Percentiles rank a stretch among this genome's conserved stretches.
These are phyloP conservation scores for Galendromus occidentalis DNA, from an alignment of 1,140 invertebrate species.

Conservation along the genomic window DNA sequence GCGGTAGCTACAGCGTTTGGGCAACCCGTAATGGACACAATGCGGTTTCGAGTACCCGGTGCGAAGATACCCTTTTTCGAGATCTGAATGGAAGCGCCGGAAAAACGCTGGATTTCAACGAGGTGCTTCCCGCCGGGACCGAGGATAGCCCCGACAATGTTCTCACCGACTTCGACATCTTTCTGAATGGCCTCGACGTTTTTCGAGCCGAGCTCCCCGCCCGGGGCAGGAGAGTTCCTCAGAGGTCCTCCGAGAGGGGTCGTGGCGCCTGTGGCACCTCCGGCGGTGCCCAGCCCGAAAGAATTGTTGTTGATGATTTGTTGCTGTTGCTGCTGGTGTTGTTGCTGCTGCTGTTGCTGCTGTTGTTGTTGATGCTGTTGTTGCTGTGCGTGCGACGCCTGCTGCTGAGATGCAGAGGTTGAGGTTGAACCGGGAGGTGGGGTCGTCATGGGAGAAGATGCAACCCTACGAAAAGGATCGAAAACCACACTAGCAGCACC, in stretches of 20 bases:
- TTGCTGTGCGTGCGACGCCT: conserved; percentile 29
- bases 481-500: conserved; percentile 18
- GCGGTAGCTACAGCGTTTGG: conserved; percentile 66
- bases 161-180: conserved; percentile 65
- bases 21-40: conserved; percentile 81
- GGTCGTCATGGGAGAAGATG: conserved; percentile 17
- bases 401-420: conserved; percentile 22
- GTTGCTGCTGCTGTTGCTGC: conserved; percentile 32
- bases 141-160: conserved; percentile 85
- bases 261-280: not conserved
- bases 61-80: conserved; percentile 94
- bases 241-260: conserved; percentile 27
- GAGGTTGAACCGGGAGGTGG: conserved; percentile 26
- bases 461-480: conserved; percentile 21
- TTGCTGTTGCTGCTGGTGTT: conserved; percentile 27
- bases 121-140: conserved; percentile 83
- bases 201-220: conserved; percentile 34
- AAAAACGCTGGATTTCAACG: conserved; percentile 87
- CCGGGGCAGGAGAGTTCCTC: conserved; percentile 59
- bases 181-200: conserved; percentile 44
- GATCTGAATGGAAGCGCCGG: conserved; percentile 90
- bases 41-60: conserved; percentile 83
- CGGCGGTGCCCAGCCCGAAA: conserved; percentile 47
- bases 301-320: conserved; percentile 51
- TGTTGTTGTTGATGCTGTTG: conserved; percentile 45